Conservation (phyloP, 2,113 vertebrate genomes). For the Chaetorhynchus papuensis region DNA sequence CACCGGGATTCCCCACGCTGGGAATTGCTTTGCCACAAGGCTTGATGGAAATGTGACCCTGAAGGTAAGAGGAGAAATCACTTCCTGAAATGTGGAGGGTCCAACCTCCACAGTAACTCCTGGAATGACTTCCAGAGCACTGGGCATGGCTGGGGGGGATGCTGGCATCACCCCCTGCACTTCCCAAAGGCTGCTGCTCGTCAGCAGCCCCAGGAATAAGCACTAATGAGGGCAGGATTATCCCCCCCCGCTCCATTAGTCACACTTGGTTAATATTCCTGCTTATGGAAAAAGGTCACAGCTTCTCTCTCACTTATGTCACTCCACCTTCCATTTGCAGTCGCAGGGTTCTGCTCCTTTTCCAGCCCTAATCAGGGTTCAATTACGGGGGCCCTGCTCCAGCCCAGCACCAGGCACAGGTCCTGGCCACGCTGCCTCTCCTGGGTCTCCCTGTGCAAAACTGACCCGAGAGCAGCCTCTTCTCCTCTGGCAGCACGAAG, state of each 20-base stretch:
- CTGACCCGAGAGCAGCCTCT: background rate
- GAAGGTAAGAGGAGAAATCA: background rate
- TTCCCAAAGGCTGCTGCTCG: background rate
- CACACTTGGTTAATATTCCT: background rate
- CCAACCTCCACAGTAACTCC: background rate
- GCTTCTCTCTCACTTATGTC: background rate
- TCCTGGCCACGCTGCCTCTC: fast-evolving
- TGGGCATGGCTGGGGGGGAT: fast-evolving
- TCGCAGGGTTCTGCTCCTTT: background rate
- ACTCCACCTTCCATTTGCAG: background rate
- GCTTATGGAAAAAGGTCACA: background rate
- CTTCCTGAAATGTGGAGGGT: background rate
- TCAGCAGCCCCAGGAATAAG: background rate
- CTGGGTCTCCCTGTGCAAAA: background rate
- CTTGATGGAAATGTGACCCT: background rate
- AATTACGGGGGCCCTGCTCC: background rate
- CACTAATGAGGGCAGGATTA: background rate
- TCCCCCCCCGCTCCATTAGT: background rate
- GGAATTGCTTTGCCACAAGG: background rate
- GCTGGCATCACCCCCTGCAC: background rate
- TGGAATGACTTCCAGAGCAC: background rate
- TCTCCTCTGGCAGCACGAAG: background rate
- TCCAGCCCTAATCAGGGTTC: background rate
- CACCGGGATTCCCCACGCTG: fast-evolving
- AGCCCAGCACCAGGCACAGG: background rate